Evolutionary conservation across 2,113 vertebrate genomes (phyloP), one percentile per base, ranked within the genome.

Genomic region (Gila orcuttii): DNA sequence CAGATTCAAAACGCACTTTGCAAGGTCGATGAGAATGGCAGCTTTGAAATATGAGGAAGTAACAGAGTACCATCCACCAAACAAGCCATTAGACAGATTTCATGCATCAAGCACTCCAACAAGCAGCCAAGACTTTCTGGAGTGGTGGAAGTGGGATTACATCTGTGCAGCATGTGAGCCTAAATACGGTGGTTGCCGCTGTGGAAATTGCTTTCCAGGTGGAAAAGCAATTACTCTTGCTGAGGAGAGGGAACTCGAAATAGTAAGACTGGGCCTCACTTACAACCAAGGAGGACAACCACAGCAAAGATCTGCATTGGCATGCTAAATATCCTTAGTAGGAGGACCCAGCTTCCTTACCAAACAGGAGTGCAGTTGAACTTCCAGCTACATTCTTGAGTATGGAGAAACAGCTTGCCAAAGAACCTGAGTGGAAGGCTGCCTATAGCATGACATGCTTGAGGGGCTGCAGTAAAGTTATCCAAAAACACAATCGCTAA

Each of bases 1-100:
- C 17, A 45, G 4, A 42, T 84, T 85, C 3, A 86, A 79, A 9
- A 86, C 66, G 1, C 81, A 88, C 8, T 88, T 88, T 31, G 79
- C 75, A 15, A 62, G 84, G 23, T 86, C 74, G 8, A 86, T 80
- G 84, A 88, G 80, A n/a, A 9, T 33, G 11, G 84, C 84, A 25
- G 87, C 73, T 19, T 15, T 64, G 1, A 88, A 45, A 15, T 89
- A 86, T 60, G 55, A 42, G 39, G 39, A 60, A 10, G 9, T 60
- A 60, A 60, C 10, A n/a, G 23, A 60, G 10, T 9, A 25, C 9
- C 2, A 1, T 25, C 59, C 23, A 4, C 59, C 59, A 25, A 60
- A 25, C 59, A 60, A 60, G 23, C 23, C 59, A 11, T 60, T 25
- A 25, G 59, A 23, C 21, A 60, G 59, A 59, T 42, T 5, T 66